Conservation (phyloP, 2,113 vertebrate species). For the Chionomys nivalis region DNA sequence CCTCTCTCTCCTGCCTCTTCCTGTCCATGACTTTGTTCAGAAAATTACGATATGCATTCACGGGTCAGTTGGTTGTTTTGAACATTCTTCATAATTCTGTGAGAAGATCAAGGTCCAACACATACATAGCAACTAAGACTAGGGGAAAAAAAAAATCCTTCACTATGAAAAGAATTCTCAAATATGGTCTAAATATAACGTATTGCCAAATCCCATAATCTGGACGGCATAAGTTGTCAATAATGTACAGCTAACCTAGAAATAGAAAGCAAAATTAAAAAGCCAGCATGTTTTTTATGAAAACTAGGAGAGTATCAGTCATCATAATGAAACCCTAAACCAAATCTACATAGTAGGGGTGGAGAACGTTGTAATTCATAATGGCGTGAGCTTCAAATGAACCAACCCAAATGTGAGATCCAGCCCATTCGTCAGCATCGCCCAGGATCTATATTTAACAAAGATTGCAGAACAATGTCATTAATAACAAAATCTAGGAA, state of each 20-base stretch:
- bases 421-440: constrained; percentile 44
- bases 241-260: constrained; percentile 60
- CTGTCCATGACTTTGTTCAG: neutral
- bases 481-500: constrained; percentile 57
- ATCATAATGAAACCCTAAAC: constrained; percentile 60
- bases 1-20: neutral
- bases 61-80: neutral
- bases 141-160: neutral
- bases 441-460: constrained; percentile 64
- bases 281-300: constrained; percentile 67
- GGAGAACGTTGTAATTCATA: constrained; percentile 53
- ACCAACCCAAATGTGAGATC: constrained; percentile 49
- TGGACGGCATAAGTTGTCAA: constrained; percentile 43
- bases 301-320: constrained; percentile 62
- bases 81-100: neutral
- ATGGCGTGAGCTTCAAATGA: constrained; percentile 48
- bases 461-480: constrained; percentile 52
- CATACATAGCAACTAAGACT: neutral
- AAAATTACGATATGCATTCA: neutral
- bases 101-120: neutral
- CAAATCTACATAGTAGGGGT: constrained; percentile 30
- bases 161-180: constrained; percentile 32
- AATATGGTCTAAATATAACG: constrained; percentile 6
- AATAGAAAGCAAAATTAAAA: constrained; percentile 70
- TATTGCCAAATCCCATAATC: constrained; percentile 55